phyloP scores from a whole-genome alignment of 2,113 vertebrate species.

The Notarius quadriscutis region DNA sequence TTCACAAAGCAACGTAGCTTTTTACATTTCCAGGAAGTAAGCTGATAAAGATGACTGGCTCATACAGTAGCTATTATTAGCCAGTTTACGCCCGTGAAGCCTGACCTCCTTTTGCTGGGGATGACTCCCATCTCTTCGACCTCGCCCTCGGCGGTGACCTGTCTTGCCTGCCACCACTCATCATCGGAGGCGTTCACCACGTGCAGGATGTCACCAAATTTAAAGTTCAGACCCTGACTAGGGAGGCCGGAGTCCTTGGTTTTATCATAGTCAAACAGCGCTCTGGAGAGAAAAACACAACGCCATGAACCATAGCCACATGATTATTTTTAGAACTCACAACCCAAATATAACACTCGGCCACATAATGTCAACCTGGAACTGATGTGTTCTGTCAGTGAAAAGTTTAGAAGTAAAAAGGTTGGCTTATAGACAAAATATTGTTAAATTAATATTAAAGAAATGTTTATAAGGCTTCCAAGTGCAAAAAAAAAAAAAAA shows the following conservation, averaged over 20 bases:
- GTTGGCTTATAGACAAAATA: background rate
- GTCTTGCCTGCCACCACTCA: slow-evolving; percentile 97
- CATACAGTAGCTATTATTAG: background rate
- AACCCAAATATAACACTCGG: background rate
- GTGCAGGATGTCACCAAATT: slow-evolving; percentile 94
- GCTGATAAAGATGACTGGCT: background rate
- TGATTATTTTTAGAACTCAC: background rate
- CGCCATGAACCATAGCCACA: background rate
- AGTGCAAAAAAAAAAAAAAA: background rate
- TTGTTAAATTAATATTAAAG: background rate
- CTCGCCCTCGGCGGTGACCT: slow-evolving; percentile 87
- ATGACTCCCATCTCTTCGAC: slow-evolving; percentile 95
- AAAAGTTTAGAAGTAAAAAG: background rate
- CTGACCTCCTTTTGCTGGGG: slow-evolving; percentile 95
- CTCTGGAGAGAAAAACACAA: slow-evolving; percentile 70
- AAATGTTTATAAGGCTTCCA: background rate
- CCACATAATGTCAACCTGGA: too few relatives aligned
- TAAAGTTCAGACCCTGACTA: slow-evolving; percentile 94
- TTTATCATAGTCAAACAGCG: slow-evolving; percentile 97
- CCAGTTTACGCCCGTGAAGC: background rate
- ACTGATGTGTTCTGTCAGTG: background rate
- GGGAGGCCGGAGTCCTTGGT: slow-evolving; percentile 95
- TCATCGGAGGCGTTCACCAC: slow-evolving; percentile 97
- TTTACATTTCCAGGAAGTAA: background rate
- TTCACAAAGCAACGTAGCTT: background rate